Evolutionary conservation across 2,797 vertebrate genomes (phyloP).

Genomic region (Cirrhinus mrigala): DNA sequence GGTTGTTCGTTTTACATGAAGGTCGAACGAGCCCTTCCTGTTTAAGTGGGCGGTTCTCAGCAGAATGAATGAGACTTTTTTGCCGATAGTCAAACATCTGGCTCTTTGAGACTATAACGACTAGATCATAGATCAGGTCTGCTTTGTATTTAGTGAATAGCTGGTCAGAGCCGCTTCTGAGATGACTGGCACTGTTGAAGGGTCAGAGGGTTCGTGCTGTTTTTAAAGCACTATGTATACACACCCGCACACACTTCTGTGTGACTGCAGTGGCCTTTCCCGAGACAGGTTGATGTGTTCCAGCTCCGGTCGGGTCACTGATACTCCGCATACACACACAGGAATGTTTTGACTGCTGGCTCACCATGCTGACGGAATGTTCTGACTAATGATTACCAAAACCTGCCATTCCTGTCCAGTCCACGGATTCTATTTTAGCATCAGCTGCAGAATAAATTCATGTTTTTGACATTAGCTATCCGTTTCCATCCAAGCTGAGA

Average conservation of each 20-base stretch:
- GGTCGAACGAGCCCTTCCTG: conserved; percentile 30
- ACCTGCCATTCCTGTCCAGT: conserved; percentile 54
- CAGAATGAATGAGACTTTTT: conserved; percentile 23
- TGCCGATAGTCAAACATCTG: conserved; percentile 40
- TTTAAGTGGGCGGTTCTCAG: conserved; percentile 22
- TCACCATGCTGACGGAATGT: conserved; percentile 68
- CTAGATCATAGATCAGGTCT: conserved; percentile 36
- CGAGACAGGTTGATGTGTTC: conserved; percentile 39
- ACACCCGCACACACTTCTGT: conserved; percentile 20
- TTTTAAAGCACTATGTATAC: conserved; percentile 27
- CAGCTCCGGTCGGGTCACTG: conserved; percentile 40
- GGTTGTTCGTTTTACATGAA: conserved; percentile 19
- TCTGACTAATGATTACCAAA: conserved; percentile 65
- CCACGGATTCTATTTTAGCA: conserved; percentile 13
- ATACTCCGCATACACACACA: conserved; percentile 56
- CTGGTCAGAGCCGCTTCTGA: conserved; percentile 20
- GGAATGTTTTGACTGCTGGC: conserved; percentile 72
- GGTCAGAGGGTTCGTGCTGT: conserved; percentile 1
- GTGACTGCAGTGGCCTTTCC: conserved; percentile 59
- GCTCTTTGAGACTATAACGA: conserved; percentile 27
- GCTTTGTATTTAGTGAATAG: conserved; percentile 32
- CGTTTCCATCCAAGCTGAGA: conserved; percentile 11
- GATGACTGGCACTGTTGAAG: conserved; percentile 25
- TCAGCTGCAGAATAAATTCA: background rate
- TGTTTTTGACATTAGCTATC: conserved; percentile 8